Conservation (phyloP, 35 echinoderm and acorn worm species). For the Heliocidaris tuberculata region DNA sequence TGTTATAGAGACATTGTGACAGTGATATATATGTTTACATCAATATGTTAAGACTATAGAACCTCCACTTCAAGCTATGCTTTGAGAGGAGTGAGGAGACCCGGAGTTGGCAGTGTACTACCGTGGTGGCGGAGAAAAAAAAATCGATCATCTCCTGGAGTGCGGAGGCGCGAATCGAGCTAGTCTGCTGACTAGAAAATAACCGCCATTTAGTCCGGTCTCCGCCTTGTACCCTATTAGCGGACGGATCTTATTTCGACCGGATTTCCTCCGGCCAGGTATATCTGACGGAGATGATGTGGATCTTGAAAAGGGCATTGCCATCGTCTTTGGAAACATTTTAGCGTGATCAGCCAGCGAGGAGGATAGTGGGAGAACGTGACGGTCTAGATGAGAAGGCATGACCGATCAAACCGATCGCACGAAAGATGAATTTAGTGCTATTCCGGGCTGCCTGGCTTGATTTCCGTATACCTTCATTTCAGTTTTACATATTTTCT, state of each 20-base stretch:
- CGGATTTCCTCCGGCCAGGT: neutral
- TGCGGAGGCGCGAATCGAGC: neutral
- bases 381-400: neutral
- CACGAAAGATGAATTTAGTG: neutral
- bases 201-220: conserved; percentile 2
- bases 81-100: too few species aligned
- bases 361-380: neutral
- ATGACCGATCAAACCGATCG: neutral
- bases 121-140: neutral
- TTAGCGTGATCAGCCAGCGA: neutral
- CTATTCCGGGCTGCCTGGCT: too few species aligned
- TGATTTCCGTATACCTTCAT: neutral
- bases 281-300: neutral
- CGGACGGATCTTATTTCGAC: neutral
- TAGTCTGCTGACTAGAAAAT: neutral
- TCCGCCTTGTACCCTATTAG: neutral
- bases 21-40: too few species aligned
- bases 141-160: neutral
- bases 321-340: neutral
- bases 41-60: too few species aligned
- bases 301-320: neutral
- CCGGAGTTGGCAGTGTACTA: too few species aligned
- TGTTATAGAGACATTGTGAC: too few species aligned
- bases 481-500: neutral
- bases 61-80: too few species aligned